Base-by-base conservation (phyloP, 1,140 invertebrate genomes). In the Apis laboriosa region DNA sequence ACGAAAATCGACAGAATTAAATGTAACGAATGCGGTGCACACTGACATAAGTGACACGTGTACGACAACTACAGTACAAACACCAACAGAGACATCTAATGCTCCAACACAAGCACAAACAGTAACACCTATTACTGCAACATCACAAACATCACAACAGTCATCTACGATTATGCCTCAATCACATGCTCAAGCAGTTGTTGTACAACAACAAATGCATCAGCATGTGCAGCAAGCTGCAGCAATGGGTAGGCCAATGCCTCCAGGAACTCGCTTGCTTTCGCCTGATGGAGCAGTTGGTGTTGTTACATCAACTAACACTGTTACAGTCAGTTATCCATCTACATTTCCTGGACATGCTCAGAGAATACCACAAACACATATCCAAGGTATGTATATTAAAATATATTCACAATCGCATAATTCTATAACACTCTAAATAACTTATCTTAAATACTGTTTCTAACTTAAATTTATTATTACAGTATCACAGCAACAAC, bases 251-350 rank as follows among this genome's bases (percentile, higher is more conserved):
- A 93, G 95, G 72, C 95, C 95, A 55, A 95, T 96, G 93, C 93
- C 94, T 60, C 95, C 95, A 4, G 96, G 96, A 68, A 96, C 95
- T 7, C 94, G 94, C 60, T 91, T 96, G 51, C 92, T 96, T 77
- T 95, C 95, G 19, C 94, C 94, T 0, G 96, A 96, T 90, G 96
- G 96, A 9, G 95, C 95, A n/a, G 92, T 96, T 24, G 96, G 96
- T 55, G 94, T 96, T 58, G 95, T 96, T 55, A 95, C 95, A 1
- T 94, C 95, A 9, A 96, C 96, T 79, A 96, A 96, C 86, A 95
- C 95, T 43, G 95, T 96, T 24, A 95, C 95, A 49, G 95, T 96
- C 49, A 95, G 95, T 77, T 95, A 96, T 92, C 94, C 95, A 81
- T 92, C 94, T 34, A 91, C 94, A 81, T 96, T 94, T 84, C 93